Conservation (phyloP, 2,888 invertebrate genomes). For the Eucera pruinosa region DNA sequence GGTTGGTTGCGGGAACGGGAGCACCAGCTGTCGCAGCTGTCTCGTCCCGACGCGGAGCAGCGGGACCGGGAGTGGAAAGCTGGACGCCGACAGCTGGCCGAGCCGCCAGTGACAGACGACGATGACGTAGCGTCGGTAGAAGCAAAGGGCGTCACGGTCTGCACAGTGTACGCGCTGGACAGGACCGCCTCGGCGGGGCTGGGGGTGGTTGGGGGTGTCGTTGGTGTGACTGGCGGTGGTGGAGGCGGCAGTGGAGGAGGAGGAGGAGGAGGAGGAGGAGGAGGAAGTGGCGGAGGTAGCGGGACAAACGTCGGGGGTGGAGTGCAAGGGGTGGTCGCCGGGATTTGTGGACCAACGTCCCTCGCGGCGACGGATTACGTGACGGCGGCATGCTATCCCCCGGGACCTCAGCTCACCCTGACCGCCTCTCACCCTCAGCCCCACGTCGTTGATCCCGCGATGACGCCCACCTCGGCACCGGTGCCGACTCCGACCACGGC, state of each 20-base stretch:
- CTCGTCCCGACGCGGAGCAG: slow-evolving; percentile 53
- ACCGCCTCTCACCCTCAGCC: slow-evolving; percentile 76
- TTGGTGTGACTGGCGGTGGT: slow-evolving; percentile 60
- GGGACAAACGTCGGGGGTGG: slow-evolving; percentile 65
- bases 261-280: slow-evolving; percentile 42
- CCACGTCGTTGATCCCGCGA: slow-evolving; percentile 73
- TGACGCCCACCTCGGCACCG: slow-evolving; percentile 82
- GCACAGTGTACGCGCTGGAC: slow-evolving; percentile 84
- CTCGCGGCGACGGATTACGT: slow-evolving; percentile 79
- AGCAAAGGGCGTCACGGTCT: slow-evolving; percentile 78
- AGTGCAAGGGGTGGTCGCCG: slow-evolving; percentile 76
- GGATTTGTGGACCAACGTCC: slow-evolving; percentile 80
- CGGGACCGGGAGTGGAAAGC: slow-evolving; percentile 42
- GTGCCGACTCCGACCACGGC: slow-evolving; percentile 80
- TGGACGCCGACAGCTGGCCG: slow-evolving; percentile 67
- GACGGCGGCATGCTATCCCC: slow-evolving; percentile 77
- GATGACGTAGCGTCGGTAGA: slow-evolving; percentile 83
- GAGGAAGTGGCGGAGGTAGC: slow-evolving; percentile 50
- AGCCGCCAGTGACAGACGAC: slow-evolving; percentile 59
- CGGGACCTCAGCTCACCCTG: slow-evolving; percentile 77
- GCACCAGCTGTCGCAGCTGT: slow-evolving; percentile 71
- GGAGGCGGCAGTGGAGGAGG: slow-evolving; percentile 51
- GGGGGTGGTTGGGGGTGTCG: slow-evolving; percentile 82
- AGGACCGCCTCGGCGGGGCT: slow-evolving; percentile 82
- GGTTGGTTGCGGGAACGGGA: slow-evolving; percentile 46